Percentiles rank a stretch among this genome's conserved stretches.
These are phyloP conservation scores for Manis crassicaudata DNA, from an alignment of 2,797 vertebrate species.

Conservation along the genomic window DNA sequence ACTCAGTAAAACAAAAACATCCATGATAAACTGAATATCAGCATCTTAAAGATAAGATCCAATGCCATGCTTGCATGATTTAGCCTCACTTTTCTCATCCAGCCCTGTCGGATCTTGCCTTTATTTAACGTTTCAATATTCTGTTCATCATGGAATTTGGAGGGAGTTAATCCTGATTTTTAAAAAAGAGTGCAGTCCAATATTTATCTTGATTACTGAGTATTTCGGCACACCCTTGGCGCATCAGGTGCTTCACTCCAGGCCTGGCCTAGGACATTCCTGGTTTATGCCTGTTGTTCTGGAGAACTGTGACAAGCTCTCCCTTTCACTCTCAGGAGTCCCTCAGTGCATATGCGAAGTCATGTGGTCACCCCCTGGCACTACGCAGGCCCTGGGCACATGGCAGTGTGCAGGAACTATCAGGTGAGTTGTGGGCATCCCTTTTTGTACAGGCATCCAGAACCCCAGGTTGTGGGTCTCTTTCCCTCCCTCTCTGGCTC, in stretches of 20 bases:
- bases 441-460: neutral
- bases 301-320: accelerated
- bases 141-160: neutral
- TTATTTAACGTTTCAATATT: neutral
- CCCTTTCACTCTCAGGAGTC: neutral
- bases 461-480: neutral
- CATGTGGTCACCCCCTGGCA: accelerated
- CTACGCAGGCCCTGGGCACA: neutral
- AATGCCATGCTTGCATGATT: accelerated
- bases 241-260: neutral
- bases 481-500: neutral
- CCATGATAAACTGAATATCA: no score
- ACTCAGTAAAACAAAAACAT: neutral
- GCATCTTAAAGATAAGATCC: neutral
- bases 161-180: neutral
- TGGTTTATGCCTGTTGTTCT: neutral
- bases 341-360: neutral
- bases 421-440: neutral
- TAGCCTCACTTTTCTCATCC: neutral
- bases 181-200: neutral
- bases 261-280: neutral
- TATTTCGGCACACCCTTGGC: neutral
- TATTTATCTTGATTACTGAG: neutral
- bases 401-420: accelerated
- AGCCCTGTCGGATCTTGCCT: neutral